These are phyloP conservation scores for Astyanax mexicanus DNA, from an alignment of 2,797 vertebrate genomes.

Conservation along the genomic window DNA sequence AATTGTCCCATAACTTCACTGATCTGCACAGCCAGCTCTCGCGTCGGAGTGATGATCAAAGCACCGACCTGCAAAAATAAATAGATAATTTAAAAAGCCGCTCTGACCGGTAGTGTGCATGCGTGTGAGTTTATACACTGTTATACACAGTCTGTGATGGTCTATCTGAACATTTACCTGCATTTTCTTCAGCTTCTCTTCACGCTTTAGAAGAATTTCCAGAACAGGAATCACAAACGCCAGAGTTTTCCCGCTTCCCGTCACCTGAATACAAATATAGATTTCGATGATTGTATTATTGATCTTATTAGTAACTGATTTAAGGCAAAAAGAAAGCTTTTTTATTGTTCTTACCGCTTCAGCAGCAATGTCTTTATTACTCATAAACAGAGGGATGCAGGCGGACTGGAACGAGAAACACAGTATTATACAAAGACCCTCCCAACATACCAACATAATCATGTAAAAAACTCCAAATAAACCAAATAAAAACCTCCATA, in stretches of 20 bases:
- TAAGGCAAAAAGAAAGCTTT: not conserved
- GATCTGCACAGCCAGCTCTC: conserved; percentile 93
- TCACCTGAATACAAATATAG: conserved; percentile 80
- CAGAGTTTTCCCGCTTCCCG: conserved; percentile 95
- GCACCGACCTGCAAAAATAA: conserved; percentile 86
- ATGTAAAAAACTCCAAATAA: too few relatives aligned
- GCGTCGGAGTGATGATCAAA: conserved; percentile 91
- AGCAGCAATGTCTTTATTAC: conserved; percentile 94
- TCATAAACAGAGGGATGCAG: conserved; percentile 95
- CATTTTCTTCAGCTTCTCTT: conserved; percentile 91
- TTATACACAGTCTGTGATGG: too few relatives aligned
- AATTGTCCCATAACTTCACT: conserved; percentile 89
- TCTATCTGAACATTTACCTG: conserved; percentile 78
- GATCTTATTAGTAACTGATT: not conserved
- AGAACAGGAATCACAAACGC: conserved; percentile 94
- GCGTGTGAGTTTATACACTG: too few relatives aligned
- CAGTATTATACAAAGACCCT: not conserved
- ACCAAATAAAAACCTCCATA: too few relatives aligned
- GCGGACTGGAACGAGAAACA: conserved; percentile 78
- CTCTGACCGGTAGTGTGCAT: too few relatives aligned
- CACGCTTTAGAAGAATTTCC: conserved; percentile 90
- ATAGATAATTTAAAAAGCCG: too few relatives aligned
- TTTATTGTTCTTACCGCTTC: conserved; percentile 90
- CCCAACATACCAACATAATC: too few relatives aligned
- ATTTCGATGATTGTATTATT: not conserved